A percentile compares a stretch with the other conserved stretches of the same genome.
Evolutionary conservation across 2,797 vertebrate species (phyloP).

Genomic region (Myotis pilosus): DNA sequence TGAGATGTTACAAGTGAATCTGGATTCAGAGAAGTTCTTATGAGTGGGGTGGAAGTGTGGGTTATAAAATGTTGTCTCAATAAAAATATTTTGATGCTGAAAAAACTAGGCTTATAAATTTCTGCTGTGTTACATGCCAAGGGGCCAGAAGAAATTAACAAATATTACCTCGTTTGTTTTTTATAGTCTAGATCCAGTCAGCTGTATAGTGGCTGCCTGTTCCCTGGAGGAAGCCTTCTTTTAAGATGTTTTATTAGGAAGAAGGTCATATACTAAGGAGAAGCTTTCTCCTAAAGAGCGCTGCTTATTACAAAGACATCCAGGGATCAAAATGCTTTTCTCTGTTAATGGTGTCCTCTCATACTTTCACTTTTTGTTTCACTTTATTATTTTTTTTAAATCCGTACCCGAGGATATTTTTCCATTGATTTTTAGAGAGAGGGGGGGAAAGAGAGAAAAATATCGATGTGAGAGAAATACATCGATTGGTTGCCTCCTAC

Average conservation of each 20-base stretch:
- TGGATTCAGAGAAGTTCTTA: constrained; percentile 63
- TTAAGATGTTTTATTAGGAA: constrained; percentile 46
- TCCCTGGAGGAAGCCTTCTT: constrained; percentile 24
- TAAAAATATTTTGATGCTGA: constrained; percentile 72
- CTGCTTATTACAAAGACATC: background rate
- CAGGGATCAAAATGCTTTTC: background rate
- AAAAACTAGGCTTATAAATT: constrained; percentile 69
- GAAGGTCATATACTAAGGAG: constrained; percentile 36
- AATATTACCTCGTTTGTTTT: constrained; percentile 60
- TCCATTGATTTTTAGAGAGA: background rate
- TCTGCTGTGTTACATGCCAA: constrained; percentile 54
- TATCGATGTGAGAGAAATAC: background rate
- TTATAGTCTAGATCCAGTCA: constrained; percentile 28
- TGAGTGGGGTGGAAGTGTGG: background rate
- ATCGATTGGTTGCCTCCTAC: background rate
- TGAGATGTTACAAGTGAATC: constrained; percentile 68
- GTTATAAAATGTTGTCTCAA: constrained; percentile 70
- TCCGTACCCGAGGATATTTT: background rate
- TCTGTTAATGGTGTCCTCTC: background rate
- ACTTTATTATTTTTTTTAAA: background rate
- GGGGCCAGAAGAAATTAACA: constrained; percentile 58
- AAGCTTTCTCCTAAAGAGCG: background rate
- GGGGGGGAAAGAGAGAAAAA: background rate
- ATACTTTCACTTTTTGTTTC: background rate
- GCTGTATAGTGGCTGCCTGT: constrained; percentile 11